A percentile compares a stretch with the other conserved stretches of the same genome.
Conservation (phyloP, 2,113 vertebrate genomes). For the Stercorarius parasiticus region DNA sequence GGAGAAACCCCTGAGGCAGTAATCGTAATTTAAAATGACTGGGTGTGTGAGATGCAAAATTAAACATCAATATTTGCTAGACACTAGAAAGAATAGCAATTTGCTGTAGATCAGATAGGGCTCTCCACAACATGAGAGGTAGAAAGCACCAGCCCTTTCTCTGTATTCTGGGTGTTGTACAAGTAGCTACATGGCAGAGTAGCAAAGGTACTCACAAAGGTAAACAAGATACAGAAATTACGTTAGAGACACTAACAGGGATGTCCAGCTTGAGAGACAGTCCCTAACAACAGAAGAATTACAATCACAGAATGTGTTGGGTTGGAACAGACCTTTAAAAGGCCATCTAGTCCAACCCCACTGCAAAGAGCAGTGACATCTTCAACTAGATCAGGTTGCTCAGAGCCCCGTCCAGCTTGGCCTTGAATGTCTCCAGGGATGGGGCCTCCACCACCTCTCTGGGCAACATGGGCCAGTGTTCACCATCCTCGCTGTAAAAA, state of each 20-base stretch:
- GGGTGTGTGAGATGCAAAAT: constrained; percentile 1
- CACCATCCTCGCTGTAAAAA: not conserved
- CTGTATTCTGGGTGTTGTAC: not conserved
- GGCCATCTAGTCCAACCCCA: not conserved
- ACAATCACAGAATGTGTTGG: not conserved
- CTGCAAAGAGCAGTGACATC: not conserved
- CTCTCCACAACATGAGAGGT: not conserved
- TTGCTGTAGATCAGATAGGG: not conserved
- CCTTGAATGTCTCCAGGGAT: not conserved
- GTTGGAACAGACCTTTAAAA: not conserved
- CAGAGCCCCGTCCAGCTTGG: not conserved
- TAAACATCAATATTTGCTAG: constrained; percentile 57
- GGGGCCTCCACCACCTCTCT: not conserved
- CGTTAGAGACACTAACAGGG: not conserved
- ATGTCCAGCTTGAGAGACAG: not conserved
- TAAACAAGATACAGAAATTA: not conserved
- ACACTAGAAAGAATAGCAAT: not conserved
- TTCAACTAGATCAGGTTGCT: not conserved
- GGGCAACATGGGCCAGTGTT: not conserved
- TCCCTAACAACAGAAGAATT: not conserved
- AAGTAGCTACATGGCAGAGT: not conserved
- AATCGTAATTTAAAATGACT: constrained; percentile 36
- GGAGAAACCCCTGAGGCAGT: constrained; percentile 34
- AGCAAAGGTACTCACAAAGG: too few species aligned
- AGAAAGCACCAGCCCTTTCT: not conserved